Percentiles rank a stretch among this genome's conserved stretches.
These are phyloP conservation scores for Bubalus kerabau DNA, from an alignment of 2,113 vertebrate species.

Conservation along the genomic window DNA sequence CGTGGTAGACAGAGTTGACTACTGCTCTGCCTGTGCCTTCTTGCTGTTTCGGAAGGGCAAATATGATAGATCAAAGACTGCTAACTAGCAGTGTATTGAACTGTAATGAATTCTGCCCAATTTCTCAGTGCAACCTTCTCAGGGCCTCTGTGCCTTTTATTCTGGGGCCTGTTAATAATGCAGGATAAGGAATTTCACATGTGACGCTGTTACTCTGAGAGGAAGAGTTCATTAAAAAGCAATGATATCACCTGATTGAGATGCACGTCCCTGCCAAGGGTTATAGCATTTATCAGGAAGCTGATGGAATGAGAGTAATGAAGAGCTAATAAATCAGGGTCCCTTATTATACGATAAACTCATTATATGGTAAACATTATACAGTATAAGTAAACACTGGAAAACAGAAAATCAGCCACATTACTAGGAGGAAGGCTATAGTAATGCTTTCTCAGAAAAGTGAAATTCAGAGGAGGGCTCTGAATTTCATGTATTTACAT, in stretches of 20 bases:
- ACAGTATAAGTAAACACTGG: constrained; percentile 11
- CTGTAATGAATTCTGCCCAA: constrained; percentile 57
- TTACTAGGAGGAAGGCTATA: constrained; percentile 34
- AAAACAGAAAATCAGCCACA: constrained; percentile 57
- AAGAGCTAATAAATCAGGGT: constrained; percentile 78
- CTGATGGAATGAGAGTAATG: constrained; percentile 74
- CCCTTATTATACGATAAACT: constrained; percentile 76
- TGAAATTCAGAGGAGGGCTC: constrained; percentile 55
- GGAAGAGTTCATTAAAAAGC: constrained; percentile 79
- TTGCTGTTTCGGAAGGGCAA: constrained; percentile 14
- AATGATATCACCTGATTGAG: constrained; percentile 77
- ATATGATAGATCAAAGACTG: constrained; percentile 25
- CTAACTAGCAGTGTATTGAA: background rate
- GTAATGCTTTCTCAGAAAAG: constrained; percentile 69
- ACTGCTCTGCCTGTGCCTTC: background rate
- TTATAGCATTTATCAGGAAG: constrained; percentile 75
- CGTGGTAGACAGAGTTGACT: background rate
- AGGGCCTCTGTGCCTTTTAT: constrained; percentile 53
- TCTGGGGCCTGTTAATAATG: constrained; percentile 44
- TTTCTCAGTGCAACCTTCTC: constrained; percentile 57
- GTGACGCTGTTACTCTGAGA: constrained; percentile 65
- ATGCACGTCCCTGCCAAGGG: constrained; percentile 71
- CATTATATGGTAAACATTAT: constrained; percentile 70
- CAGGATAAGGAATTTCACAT: constrained; percentile 64
- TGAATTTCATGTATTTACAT: constrained; percentile 62